These are phyloP conservation scores for Hymenochirus boettgeri DNA, from an alignment of 2,113 vertebrate species.

Conservation along the genomic window DNA sequence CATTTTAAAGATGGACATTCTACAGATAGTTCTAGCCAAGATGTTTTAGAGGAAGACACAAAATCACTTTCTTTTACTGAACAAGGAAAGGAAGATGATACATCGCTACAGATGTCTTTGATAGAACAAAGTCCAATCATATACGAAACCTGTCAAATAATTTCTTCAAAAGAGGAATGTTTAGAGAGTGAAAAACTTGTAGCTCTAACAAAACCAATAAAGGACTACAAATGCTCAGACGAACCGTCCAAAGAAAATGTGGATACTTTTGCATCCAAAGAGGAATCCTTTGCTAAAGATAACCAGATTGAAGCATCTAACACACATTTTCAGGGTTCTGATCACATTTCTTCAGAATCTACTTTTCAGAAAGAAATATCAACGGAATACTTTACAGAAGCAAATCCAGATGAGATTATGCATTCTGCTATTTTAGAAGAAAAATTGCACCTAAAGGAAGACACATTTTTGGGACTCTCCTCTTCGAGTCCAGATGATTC, in stretches of 20 bases:
- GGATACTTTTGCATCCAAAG: constrained; percentile 9
- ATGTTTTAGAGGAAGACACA: constrained; percentile 54
- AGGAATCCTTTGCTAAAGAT: constrained; percentile 16
- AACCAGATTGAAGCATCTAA: background rate
- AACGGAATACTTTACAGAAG: constrained; percentile 36
- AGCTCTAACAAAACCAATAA: constrained; percentile 41
- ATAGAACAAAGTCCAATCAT: constrained; percentile 45
- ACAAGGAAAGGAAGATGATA: constrained; percentile 36
- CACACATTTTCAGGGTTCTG: background rate
- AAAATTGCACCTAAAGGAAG: constrained; percentile 40
- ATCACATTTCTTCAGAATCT: constrained; percentile 2
- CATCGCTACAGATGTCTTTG: constrained; percentile 34
- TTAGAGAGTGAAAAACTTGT: constrained; percentile 42
- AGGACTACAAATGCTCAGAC: constrained; percentile 20
- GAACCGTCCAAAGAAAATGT: constrained; percentile 15
- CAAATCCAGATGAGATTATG: constrained; percentile 16
- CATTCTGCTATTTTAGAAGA: constrained; percentile 45
- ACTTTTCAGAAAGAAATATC: constrained; percentile 33
- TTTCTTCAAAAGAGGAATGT: constrained; percentile 43
- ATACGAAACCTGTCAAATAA: constrained; percentile 47
- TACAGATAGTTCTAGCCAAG: constrained; percentile 42
- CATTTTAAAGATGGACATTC: constrained; percentile 45
- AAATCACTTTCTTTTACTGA: constrained; percentile 49
- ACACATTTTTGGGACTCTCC: constrained; percentile 28
- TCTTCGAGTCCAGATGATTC: constrained; percentile 47